Conservation (phyloP, 1,140 invertebrate species). For the Drosophila trapezifrons region DNA sequence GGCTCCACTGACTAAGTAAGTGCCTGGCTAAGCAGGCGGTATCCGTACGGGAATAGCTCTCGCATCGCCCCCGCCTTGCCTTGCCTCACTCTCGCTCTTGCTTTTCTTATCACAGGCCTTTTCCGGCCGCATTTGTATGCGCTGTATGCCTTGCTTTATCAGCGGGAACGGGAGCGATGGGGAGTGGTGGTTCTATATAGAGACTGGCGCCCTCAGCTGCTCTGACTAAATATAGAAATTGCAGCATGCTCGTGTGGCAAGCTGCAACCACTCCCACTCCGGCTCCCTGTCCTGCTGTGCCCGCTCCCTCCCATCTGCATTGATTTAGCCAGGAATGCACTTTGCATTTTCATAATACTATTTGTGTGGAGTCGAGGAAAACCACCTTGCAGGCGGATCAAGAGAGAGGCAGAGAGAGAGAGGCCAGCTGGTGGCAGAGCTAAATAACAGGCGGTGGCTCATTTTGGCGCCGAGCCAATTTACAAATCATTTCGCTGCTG, state of each 20-base stretch:
- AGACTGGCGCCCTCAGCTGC: slow-evolving; percentile 46
- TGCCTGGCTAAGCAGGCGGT: slow-evolving; percentile 9
- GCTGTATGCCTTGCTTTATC: slow-evolving; percentile 33
- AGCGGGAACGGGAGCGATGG: slow-evolving; percentile 4
- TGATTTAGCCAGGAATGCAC: slow-evolving; percentile 53
- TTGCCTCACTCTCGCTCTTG: neutral
- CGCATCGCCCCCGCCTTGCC: slow-evolving; percentile 6
- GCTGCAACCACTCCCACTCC: slow-evolving; percentile 12
- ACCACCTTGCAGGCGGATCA: slow-evolving; percentile 50
- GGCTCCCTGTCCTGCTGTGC: neutral
- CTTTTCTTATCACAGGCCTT: slow-evolving; percentile 42
- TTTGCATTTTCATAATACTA: slow-evolving; percentile 42
- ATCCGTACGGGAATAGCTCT: slow-evolving; percentile 12
- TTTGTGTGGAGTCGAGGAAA: slow-evolving; percentile 27
- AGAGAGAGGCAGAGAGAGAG: slow-evolving; percentile 11
- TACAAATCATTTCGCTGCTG: slow-evolving; percentile 24
- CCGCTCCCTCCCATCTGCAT: slow-evolving; percentile 38
- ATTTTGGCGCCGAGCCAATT: slow-evolving; percentile 42
- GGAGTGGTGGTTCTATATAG: slow-evolving; percentile 5
- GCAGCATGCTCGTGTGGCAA: slow-evolving; percentile 30
- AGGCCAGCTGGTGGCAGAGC: slow-evolving; percentile 1
- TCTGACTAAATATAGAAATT: slow-evolving; percentile 57
- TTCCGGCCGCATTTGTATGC: slow-evolving; percentile 29
- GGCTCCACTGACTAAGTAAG: slow-evolving; percentile 8
- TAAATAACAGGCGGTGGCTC: slow-evolving; percentile 37